A percentile compares a stretch with the other conserved stretches of the same genome.
Evolutionary conservation across 2,113 vertebrate genomes (phyloP).

Genomic region (Ellobius talpinus): DNA sequence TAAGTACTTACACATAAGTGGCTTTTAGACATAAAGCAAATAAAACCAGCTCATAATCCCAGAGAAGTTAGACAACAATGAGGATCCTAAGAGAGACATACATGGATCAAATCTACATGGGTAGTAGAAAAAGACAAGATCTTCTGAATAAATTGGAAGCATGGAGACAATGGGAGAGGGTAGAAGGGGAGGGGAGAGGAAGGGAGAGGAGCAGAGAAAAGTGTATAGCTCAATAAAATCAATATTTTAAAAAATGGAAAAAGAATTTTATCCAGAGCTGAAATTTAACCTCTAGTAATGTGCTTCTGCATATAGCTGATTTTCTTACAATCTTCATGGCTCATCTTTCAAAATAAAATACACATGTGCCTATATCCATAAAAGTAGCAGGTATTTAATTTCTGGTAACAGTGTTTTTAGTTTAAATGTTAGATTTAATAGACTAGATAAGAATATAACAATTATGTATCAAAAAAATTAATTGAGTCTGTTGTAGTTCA

Average conservation of each 20-base stretch:
- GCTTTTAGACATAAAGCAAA: too few species aligned
- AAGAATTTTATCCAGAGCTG: constrained; percentile 50
- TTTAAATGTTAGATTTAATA: constrained; percentile 82
- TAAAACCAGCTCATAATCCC: too few species aligned
- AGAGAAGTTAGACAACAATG: too few species aligned
- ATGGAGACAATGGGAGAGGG: too few species aligned
- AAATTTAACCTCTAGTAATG: constrained; percentile 66
- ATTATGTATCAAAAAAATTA: constrained; percentile 77
- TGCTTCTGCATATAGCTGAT: constrained; percentile 76
- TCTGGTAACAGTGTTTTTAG: constrained; percentile 68
- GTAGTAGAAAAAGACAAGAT: too few species aligned
- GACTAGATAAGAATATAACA: constrained; percentile 75
- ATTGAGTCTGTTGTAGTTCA: constrained; percentile 76
- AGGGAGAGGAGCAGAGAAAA: too few species aligned
- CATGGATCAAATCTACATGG: too few species aligned
- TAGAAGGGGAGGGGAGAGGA: too few species aligned
- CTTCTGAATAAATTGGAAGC: too few species aligned
- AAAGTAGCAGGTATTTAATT: constrained; percentile 81
- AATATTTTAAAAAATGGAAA: constrained; percentile 48
- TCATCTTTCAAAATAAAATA: constrained; percentile 77
- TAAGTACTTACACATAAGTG: too few species aligned
- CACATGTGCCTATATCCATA: constrained; percentile 79
- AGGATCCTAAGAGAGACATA: too few species aligned
- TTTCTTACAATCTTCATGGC: constrained; percentile 68
- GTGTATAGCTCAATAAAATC: too few species aligned